These are phyloP conservation scores for Alosa alosa DNA, from an alignment of 2,113 vertebrate genomes.

Conservation along the genomic window DNA sequence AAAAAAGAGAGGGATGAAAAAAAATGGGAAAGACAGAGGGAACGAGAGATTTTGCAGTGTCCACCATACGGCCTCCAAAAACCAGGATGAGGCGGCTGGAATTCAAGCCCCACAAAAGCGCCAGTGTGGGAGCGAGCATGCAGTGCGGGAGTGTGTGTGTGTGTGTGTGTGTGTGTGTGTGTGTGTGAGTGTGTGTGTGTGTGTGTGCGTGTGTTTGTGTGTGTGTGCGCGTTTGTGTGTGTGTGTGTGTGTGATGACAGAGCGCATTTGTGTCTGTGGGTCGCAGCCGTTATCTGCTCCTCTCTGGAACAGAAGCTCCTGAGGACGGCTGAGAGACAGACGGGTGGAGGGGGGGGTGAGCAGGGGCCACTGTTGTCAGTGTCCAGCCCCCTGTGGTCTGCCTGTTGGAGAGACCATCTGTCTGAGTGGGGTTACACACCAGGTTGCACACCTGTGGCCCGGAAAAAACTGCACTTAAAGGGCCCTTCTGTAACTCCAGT, in stretches of 20 bases:
- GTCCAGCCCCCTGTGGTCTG: too few species aligned
- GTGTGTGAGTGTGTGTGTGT: too few species aligned
- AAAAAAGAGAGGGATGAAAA: neutral
- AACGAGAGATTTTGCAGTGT: neutral
- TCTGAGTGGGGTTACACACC: too few species aligned
- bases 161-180: too few species aligned
- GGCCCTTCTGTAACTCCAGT: too few species aligned
- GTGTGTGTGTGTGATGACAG: neutral
- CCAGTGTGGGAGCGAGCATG: neutral
- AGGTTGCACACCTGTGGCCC: too few species aligned
- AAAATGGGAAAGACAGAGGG: neutral
- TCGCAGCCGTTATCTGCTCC: neutral
- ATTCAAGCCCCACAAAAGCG: neutral
- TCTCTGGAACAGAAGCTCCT: neutral
- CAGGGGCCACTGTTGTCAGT: neutral
- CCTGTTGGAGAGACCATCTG: too few species aligned
- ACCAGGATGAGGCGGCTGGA: conserved; percentile 1
- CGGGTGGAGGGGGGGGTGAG: neutral
- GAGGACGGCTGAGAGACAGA: neutral
- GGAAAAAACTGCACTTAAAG: too few species aligned
- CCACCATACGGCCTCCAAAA: neutral
- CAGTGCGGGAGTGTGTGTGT: neutral
- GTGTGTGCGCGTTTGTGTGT: neutral
- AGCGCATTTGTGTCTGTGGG: neutral
- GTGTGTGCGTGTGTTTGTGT: too few species aligned